Base-by-base conservation (phyloP, 2,888 invertebrate genomes). In the Catonia carolina region DNA sequence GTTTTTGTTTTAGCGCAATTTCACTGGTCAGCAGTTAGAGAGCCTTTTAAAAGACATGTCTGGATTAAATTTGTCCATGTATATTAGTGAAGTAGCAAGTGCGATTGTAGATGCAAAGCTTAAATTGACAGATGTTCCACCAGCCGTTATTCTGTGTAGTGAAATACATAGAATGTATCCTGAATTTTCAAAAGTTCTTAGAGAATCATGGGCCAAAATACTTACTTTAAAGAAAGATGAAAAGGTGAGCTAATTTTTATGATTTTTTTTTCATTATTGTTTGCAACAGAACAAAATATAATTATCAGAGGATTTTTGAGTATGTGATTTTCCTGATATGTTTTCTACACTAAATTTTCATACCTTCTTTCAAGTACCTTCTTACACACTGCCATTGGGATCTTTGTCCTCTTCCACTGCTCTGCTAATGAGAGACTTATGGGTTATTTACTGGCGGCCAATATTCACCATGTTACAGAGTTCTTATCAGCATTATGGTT, bases 41-140 rank as follows among this genome's bases (percentile, higher is more conserved):
- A 73, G 80, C 0, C 77, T 97, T 54, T 71, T 90, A 18, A 93
- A 91, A 70, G 97, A 98, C 69, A 87, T 95, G 76, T 77, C 81
- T 18, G 78, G 82, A 8, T 76, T 99, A 22, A 99, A 99, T 76
- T 77, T 99, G 49, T 91, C 94, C 1, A 99, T 98, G 74, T 99
- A 98, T 69, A 87, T 97, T 56, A 96, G 95, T 8, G 94, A 97
- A 77, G 90, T 93, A 59, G 93, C 95, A n/a, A 80, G 89, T 1
- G 93, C 94, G 7, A 78, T 98, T 15, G 85, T 90, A 0, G 98
- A 99, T 70, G 90, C 94, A 0, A 97, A 97, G 72, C 73, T 98
- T 18, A 99, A 99, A 76, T 90, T 96, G 87, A 89, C 88, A 3
- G 98, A 99, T 72, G 87, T 99, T 8, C 77, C 83, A n/a, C 84